Evolutionary conservation across 2,797 vertebrate genomes (phyloP).

Genomic region (Thamnophis elegans): DNA sequence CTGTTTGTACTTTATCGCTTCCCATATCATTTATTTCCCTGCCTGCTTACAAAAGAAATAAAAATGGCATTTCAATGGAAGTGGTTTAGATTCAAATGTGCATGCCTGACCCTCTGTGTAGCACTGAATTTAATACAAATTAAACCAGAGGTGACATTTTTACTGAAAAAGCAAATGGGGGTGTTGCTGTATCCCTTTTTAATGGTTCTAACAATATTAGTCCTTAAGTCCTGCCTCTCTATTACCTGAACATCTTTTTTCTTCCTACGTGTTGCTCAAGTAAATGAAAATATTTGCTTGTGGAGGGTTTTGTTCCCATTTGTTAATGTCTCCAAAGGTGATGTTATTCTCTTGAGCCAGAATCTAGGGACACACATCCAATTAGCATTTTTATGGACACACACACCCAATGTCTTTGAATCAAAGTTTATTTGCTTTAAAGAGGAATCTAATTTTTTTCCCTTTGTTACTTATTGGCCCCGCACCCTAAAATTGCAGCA

Average conservation of each 20-base stretch:
- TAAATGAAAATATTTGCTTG: background rate
- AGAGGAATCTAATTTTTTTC: background rate
- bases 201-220: background rate
- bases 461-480: background rate
- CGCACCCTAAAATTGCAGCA: background rate
- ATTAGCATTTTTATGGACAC: background rate
- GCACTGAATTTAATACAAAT: slow-evolving; percentile 1
- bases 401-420: background rate
- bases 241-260: background rate
- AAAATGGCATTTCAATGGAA: slow-evolving; percentile 11
- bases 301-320: background rate
- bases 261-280: background rate
- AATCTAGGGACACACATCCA: background rate
- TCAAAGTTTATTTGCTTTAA: background rate
- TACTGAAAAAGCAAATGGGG: background rate
- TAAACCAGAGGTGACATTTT: background rate
- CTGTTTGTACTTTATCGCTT: background rate
- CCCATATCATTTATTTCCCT: background rate
- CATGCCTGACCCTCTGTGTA: background rate
- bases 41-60: background rate
- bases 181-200: background rate
- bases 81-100: background rate
- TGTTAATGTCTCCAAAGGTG: background rate
- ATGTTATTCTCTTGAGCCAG: background rate
- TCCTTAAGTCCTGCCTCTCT: background rate